Evolutionary conservation across 2,888 invertebrate species (phyloP).

Genomic region (Lasius fuliginosus): DNA sequence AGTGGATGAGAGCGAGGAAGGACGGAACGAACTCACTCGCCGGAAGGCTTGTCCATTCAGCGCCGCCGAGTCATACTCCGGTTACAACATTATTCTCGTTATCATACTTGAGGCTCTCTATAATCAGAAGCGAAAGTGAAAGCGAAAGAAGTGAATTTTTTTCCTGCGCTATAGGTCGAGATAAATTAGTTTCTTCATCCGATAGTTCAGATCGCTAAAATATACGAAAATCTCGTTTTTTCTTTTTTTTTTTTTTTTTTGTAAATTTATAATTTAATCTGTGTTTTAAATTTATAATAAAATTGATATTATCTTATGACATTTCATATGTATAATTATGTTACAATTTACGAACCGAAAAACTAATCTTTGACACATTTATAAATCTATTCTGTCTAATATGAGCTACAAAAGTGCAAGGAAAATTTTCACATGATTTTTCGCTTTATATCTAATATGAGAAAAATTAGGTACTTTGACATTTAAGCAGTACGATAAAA

Average conservation of each 20-base stretch:
- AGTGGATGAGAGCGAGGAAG: constrained; percentile 91
- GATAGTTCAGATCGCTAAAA: neutral
- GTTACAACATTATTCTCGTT: constrained; percentile 60
- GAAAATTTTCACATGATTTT: neutral
- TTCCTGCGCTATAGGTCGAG: neutral
- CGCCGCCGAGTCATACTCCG: constrained; percentile 86
- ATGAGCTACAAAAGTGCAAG: neutral
- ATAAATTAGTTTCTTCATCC: neutral
- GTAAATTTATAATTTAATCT: neutral
- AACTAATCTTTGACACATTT: neutral
- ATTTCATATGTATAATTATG: neutral
- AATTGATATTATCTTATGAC: neutral
- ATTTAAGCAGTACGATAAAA: neutral
- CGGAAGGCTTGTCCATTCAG: constrained; percentile 89
- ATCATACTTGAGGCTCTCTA: neutral
- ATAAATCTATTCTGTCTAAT: neutral
- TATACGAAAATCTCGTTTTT: neutral
- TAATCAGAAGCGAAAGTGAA: no score
- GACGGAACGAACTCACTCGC: constrained; percentile 88
- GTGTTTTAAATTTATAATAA: neutral
- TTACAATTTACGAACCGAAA: neutral
- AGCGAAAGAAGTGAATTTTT: neutral
- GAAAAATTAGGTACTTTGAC: neutral
- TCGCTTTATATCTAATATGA: neutral
- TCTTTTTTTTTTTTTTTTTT: neutral